Evolutionary conservation across 1,140 invertebrate species (phyloP), one percentile per base, ranked within the genome.

Genomic region (Pachypsylla venusta): DNA sequence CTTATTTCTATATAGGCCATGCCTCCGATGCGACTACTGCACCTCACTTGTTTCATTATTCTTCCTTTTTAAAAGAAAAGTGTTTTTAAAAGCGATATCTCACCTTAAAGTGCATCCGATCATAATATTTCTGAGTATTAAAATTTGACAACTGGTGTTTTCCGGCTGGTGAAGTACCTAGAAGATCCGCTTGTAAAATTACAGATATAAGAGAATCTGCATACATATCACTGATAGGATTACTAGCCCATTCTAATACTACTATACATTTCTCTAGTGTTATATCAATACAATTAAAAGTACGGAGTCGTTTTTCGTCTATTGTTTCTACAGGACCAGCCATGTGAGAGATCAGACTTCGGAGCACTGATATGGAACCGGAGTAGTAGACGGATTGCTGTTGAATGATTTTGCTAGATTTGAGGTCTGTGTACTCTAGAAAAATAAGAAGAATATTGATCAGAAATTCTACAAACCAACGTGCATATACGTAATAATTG

Each of bases 151-250:
- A 62, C 66, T 72, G 81, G 65, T 75, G 77, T 72, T 84, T 68
- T 66, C 80, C 66, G 66, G 77, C 71, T 60, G 75, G 71, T 64
- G 84, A 80, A 64, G 81, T 65, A 20, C 66, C 66, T 7, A 69
- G 75, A 60, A 80, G 71, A 63, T 89, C 84, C 2, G 86, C 85
- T 70, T 87, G 82, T 61, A 92, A 74, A 27, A 91, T 75, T 40
- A 81, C 89, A 10, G 89, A 85, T 27, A 98, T 74, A 13, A 96
- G 84, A 19, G 93, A 85, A 76, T 99, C 95, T 1, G 95, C 93
- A 73, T 90, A 98, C 90, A 98, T 98, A 71, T 99, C 95, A 68
- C 92, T 89, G 19, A 96, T 84, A 12, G 94, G 93, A 68, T 87
- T 92, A 16, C 93, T 89, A 16, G 84, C 74, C 96, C 96, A 98